phyloP scores from a whole-genome alignment of 2,888 invertebrate species.

The Tetropium fuscum region DNA sequence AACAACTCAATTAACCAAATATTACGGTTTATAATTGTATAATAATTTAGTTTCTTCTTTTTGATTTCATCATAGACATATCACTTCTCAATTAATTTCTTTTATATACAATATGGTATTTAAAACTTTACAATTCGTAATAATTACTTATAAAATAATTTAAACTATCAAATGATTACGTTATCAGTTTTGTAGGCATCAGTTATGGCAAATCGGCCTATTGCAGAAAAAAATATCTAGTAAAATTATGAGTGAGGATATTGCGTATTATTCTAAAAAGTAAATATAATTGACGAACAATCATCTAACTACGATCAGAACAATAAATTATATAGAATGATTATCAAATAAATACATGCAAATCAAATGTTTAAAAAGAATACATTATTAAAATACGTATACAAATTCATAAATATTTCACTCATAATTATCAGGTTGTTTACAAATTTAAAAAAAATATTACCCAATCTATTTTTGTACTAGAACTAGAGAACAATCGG shows the following conservation, averaged over 20 bases:
- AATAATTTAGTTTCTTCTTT: constrained; percentile 15
- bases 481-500: too few relatives aligned
- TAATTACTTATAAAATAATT: constrained; percentile 6
- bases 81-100: constrained; percentile 21
- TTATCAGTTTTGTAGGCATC: constrained; percentile 23
- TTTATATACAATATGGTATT: constrained; percentile 19
- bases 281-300: too few relatives aligned
- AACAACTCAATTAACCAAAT: constrained; percentile 26
- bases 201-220: constrained; percentile 23
- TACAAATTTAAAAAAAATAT: too few relatives aligned
- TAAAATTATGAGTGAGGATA: constrained; percentile 14
- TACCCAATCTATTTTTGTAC: too few relatives aligned
- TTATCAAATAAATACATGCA: too few relatives aligned
- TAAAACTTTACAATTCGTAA: constrained; percentile 10
- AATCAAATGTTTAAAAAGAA: too few relatives aligned
- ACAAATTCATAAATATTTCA: too few relatives aligned
- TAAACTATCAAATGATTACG: constrained; percentile 5
- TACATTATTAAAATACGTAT: too few relatives aligned
- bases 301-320: too few relatives aligned
- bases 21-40: constrained; percentile 8
- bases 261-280: too few relatives aligned
- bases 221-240: constrained; percentile 6
- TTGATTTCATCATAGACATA: constrained; percentile 23
- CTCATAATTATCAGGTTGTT: too few relatives aligned
- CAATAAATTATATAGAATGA: too few relatives aligned